Conservation (phyloP, 2,888 invertebrate genomes). For the Pollenia labialis region DNA sequence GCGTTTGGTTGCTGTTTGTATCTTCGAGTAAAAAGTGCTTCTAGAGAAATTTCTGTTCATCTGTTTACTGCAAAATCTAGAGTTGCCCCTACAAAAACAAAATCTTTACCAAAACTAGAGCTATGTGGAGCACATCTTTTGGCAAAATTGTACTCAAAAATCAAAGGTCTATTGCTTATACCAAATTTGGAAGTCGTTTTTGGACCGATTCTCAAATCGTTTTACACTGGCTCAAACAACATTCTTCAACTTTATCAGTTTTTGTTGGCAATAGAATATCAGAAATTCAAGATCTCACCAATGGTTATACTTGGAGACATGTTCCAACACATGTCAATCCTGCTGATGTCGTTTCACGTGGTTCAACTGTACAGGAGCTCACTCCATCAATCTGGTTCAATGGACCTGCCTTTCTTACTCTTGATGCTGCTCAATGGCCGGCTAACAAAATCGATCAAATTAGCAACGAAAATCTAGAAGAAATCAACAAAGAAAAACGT, state of each 20-base stretch:
- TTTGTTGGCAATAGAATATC: slow-evolving; percentile 68
- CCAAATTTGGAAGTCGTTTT: not conserved
- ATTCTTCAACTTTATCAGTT: too few species aligned
- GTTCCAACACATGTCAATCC: slow-evolving; percentile 56
- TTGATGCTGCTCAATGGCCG: too few species aligned
- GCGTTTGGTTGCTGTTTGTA: too few species aligned
- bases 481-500: slow-evolving; percentile 53
- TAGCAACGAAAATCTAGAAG: not conserved
- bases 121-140: slow-evolving; percentile 54
- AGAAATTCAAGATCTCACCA: slow-evolving; percentile 63
- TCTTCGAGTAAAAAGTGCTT: too few species aligned
- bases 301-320: slow-evolving; percentile 21
- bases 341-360: slow-evolving; percentile 64
- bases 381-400: not conserved
- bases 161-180: not conserved
- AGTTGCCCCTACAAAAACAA: slow-evolving; percentile 59
- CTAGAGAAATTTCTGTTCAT: not conserved
- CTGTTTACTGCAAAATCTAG: slow-evolving; percentile 52
- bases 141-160: slow-evolving; percentile 40
- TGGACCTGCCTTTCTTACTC: too few species aligned
- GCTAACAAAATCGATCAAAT: too few species aligned
- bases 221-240: too few species aligned
- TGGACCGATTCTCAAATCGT: slow-evolving; percentile 73
- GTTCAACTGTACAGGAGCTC: slow-evolving; percentile 53
- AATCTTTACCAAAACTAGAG: slow-evolving; percentile 67